Evolutionary conservation across 2,113 vertebrate species (phyloP).

Genomic region (Lampris megalopsis): DNA sequence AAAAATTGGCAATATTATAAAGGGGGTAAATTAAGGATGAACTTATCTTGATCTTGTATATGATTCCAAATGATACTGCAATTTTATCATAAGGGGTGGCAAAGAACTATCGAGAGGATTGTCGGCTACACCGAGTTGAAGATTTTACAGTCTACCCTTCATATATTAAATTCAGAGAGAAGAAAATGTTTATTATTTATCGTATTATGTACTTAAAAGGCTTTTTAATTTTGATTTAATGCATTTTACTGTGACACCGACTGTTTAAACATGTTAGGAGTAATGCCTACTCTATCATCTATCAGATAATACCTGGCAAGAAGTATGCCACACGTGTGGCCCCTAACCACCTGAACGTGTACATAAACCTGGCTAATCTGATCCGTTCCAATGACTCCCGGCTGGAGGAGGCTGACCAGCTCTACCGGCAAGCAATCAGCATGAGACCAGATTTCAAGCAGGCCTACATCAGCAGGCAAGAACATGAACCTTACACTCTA

Average conservation of each 20-base stretch:
- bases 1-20: no score
- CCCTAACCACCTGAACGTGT: slow-evolving; percentile 98
- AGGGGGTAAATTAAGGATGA: no score
- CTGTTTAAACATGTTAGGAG: neutral
- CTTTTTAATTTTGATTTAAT: neutral
- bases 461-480: slow-evolving; percentile 97
- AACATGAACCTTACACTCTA: neutral
- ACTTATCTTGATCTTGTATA: no score
- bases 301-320: slow-evolving; percentile 96
- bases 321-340: slow-evolving; percentile 97
- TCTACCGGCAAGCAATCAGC: slow-evolving; percentile 97
- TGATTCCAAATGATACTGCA: no score
- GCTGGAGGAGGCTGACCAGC: slow-evolving; percentile 96
- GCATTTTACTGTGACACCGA: neutral
- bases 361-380: slow-evolving; percentile 97
- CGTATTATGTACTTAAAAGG: no score
- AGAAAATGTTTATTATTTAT: no score
- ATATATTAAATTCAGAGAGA: no score
- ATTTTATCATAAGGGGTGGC: no score
- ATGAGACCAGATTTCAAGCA: slow-evolving; percentile 99
- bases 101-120: no score
- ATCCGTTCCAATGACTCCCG: slow-evolving; percentile 95
- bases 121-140: no score
- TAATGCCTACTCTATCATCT: slow-evolving; percentile 11
- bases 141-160: no score